phyloP scores from a whole-genome alignment of 2,797 vertebrate genomes.

The Phaenicophaeus curvirostris region DNA sequence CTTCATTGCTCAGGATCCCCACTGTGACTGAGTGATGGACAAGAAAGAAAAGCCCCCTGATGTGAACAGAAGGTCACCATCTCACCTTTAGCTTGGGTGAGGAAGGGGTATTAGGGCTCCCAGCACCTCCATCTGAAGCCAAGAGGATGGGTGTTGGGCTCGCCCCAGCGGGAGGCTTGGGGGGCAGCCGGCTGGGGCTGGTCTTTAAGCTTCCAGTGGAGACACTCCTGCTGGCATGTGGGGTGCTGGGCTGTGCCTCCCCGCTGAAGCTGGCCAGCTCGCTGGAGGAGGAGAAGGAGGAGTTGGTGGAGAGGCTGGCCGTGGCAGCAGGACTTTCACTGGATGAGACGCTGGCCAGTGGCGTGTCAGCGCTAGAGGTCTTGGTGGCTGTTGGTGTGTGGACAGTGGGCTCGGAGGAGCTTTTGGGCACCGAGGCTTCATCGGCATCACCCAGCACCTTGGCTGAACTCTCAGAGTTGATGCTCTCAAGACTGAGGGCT shows the following conservation, averaged over 20 bases:
- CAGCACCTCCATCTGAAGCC: slow-evolving; percentile 40
- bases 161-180: slow-evolving; percentile 63
- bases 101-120: slow-evolving; percentile 9
- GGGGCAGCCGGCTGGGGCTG: slow-evolving; percentile 42
- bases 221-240: slow-evolving; percentile 60
- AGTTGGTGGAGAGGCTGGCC: slow-evolving; percentile 81
- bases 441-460: slow-evolving; percentile 63
- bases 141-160: slow-evolving; percentile 60
- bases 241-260: slow-evolving; percentile 61
- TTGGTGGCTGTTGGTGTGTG: slow-evolving; percentile 71
- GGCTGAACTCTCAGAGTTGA: slow-evolving; percentile 83
- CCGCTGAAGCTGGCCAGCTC: slow-evolving; percentile 62
- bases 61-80: not conserved
- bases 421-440: slow-evolving; percentile 86
- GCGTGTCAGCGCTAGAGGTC: slow-evolving; percentile 48
- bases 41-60: not conserved
- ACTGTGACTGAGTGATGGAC: fast-evolving
- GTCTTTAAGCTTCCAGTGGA: slow-evolving; percentile 28
- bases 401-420: slow-evolving; percentile 91
- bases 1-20: too few species aligned
- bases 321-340: slow-evolving; percentile 80
- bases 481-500: slow-evolving; percentile 92
- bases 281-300: slow-evolving; percentile 77
- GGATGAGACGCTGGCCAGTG: slow-evolving; percentile 52
- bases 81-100: slow-evolving; percentile 78